Conservation (phyloP, 2,113 vertebrate genomes). For the Varanus salvator region DNA sequence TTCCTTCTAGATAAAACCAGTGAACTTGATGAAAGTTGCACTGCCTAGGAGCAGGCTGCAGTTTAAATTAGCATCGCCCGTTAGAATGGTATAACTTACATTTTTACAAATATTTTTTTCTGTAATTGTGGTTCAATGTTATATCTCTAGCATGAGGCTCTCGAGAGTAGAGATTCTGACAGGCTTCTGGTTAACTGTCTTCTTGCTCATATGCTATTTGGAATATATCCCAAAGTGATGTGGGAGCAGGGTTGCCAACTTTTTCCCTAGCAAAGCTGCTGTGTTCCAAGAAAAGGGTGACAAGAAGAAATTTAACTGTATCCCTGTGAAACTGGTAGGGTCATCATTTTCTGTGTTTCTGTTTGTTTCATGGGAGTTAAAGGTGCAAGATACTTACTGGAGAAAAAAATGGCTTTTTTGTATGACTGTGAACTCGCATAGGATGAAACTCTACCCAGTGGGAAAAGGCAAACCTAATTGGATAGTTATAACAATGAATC, state of each 20-base stretch:
- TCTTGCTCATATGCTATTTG: neutral
- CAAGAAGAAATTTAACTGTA: neutral
- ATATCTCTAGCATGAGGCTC: no score
- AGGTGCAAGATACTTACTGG: neutral
- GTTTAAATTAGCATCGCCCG: neutral
- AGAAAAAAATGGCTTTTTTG: neutral
- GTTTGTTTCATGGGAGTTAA: neutral
- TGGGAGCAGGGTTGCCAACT: neutral
- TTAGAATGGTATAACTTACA: neutral
- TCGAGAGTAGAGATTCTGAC: neutral
- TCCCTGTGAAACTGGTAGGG: neutral
- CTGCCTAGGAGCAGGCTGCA: neutral
- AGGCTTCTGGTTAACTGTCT: neutral
- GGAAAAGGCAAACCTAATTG: neutral
- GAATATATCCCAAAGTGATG: neutral
- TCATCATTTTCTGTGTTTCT: neutral
- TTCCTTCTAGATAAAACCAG: no score
- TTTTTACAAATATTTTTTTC: neutral
- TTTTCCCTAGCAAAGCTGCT: neutral
- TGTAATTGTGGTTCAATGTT: neutral
- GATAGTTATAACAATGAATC: neutral
- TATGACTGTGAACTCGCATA: neutral
- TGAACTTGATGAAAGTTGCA: neutral
- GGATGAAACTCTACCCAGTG: neutral
- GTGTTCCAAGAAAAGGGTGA: neutral